Base-by-base conservation (phyloP, 2,113 vertebrate genomes). In the Protobothrops flavoviridis region DNA sequence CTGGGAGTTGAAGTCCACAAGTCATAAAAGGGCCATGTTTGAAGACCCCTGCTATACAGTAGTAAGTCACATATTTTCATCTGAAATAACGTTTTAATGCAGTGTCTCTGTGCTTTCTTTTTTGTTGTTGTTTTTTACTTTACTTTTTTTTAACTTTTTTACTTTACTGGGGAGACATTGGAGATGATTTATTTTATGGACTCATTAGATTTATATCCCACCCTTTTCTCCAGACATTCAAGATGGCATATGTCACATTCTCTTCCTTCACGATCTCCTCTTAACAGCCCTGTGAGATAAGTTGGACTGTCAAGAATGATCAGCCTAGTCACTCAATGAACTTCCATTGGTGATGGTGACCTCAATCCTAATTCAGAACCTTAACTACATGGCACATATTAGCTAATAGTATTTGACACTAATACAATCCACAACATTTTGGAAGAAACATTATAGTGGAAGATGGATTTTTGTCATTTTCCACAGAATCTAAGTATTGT, bases 401-500 rank as follows among this genome's bases (percentile, higher is more conserved):
- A 45, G 48, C 1, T 26, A 33, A 55, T 26, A 10, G 29, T 23
- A 55, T 88, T 33, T 53, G 48, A 23, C 33, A 45, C 26, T 88
- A 88, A 64, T 2, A 20, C 21, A 17, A 4, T 33, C 21, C 26
- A 53, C 48, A 53, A 88, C 7, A 6, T 17, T 69, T 91, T 21
- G 52, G n/a, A 92, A 87, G n/a, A 92, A 81, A 21, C n/a, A 26
- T 74, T 92, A 55, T n/a, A 74, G 53, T 29, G 12, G 29, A 43
- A 45, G 26, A 15, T 39, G 29, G 29, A 33, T 61, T 91, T 69
- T 55, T 33, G n/a, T 89, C 50, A 21, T 24, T 74, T 59, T 91
- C 23, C 11, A 50, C 88, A 91, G 87, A 95, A 96, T 92, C 15
- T 17, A 94, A 89, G 20, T 13, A 89, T 1, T 64, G 26, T 85